These are phyloP conservation scores for Gymnothorax javanicus DNA, from an alignment of 2,797 vertebrate genomes.

Conservation along the genomic window DNA sequence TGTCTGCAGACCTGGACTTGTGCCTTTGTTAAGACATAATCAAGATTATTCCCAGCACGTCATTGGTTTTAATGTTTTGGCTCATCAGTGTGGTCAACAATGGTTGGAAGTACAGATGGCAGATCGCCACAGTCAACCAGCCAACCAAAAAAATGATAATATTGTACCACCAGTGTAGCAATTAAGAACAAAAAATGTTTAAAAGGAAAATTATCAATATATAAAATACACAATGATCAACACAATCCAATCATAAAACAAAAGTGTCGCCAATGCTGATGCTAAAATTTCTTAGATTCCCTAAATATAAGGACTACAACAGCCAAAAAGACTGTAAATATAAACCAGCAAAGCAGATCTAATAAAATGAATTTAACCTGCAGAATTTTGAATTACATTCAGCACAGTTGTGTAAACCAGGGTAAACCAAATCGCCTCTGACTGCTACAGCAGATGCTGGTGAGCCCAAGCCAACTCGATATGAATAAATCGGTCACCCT, in stretches of 20 bases:
- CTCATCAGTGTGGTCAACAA: no score
- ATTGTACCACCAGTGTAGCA: not conserved
- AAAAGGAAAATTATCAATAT: not conserved
- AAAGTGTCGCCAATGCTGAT: not conserved
- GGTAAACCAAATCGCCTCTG: not conserved
- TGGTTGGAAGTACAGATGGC: no score
- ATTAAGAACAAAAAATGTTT: not conserved
- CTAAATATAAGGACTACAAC: not conserved
- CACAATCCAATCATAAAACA: not conserved
- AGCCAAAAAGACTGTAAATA: not conserved
- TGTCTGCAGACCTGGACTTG: no score
- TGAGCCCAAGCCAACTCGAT: conserved; percentile 1
- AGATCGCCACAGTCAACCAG: not conserved
- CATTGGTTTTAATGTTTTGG: no score
- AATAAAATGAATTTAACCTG: not conserved
- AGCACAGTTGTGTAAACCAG: not conserved
- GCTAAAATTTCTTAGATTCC: not conserved
- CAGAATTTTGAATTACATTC: not conserved
- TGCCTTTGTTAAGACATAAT: no score
- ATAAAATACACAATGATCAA: not conserved
- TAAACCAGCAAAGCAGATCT: not conserved
- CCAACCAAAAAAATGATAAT: not conserved
- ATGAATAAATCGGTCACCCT: conserved; percentile 6
- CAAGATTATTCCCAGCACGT: no score
- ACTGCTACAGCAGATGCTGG: not conserved